Percentiles rank a stretch among this genome's conserved stretches.
Evolutionary conservation across 1,140 invertebrate species (phyloP).

Genomic region (Acromyrmex heyeri): DNA sequence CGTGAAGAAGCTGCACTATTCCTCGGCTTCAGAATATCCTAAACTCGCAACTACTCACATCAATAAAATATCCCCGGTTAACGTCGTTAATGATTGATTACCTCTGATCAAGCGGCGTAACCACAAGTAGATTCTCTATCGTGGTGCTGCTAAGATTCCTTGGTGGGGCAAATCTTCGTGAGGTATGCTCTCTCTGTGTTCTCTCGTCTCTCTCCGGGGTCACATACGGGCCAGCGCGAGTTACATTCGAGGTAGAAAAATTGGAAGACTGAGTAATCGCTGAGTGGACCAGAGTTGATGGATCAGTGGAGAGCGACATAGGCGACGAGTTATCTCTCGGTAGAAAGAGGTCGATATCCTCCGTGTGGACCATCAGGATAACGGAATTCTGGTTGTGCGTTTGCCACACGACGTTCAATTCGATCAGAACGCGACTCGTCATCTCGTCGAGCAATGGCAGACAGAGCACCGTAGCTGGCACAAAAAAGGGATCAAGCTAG

Average conservation of each 20-base stretch:
- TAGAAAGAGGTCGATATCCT: conserved; percentile 81
- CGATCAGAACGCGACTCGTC: conserved; percentile 79
- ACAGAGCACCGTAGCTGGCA: conserved; percentile 80
- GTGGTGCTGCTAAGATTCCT: conserved; percentile 77
- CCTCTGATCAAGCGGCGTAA: conserved; percentile 84
- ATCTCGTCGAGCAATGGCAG: conserved; percentile 83
- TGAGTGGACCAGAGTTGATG: conserved; percentile 53
- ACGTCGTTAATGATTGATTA: conserved; percentile 65
- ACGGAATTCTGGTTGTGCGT: conserved; percentile 77
- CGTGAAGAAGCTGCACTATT: not conserved
- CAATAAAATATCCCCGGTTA: not conserved
- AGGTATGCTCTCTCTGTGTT: not conserved
- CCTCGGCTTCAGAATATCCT: not conserved
- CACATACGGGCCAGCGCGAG: conserved; percentile 1
- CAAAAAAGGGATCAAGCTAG: not conserved
- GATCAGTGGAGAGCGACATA: conserved; percentile 36
- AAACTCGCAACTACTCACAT: not conserved
- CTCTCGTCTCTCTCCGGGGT: not conserved
- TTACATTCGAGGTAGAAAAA: conserved; percentile 74
- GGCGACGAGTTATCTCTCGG: conserved; percentile 71
- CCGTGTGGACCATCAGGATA: conserved; percentile 82
- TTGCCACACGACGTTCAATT: conserved; percentile 81
- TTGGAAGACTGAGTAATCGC: conserved; percentile 77
- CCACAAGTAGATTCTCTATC: conserved; percentile 81
- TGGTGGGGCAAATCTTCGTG: conserved; percentile 71